A percentile compares a stretch with the other conserved stretches of the same genome.
phyloP scores from a whole-genome alignment of 2,888 invertebrate species.

The Xestoiulus laeticollis region DNA sequence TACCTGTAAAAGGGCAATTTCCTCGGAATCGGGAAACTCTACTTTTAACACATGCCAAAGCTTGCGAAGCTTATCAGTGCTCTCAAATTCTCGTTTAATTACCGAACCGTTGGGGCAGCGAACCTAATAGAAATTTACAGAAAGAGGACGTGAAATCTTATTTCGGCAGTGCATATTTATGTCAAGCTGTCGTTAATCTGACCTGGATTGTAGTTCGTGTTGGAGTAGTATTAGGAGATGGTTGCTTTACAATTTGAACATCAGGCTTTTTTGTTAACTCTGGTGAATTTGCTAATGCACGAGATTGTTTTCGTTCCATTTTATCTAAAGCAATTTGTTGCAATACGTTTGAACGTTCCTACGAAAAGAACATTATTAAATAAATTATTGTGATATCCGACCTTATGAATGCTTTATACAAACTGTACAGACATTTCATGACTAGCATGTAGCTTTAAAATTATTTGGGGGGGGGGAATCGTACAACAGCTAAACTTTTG shows the following conservation, averaged over 20 bases:
- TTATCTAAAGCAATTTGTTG: conserved; percentile 42
- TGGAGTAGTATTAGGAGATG: background rate
- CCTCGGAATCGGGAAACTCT: background rate
- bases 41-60: background rate
- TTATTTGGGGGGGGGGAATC: no score
- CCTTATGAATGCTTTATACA: background rate
- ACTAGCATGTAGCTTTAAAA: no score
- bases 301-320: background rate
- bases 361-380: background rate
- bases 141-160: background rate
- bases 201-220: conserved; percentile 8
- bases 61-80: background rate
- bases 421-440: background rate
- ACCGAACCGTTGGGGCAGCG: background rate
- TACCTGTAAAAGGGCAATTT: conserved; percentile 38
- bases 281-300: background rate
- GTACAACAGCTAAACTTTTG: no score
- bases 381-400: background rate
- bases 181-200: background rate
- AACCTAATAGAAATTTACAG: background rate
- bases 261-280: background rate
- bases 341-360: conserved; percentile 15
- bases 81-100: background rate
- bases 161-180: background rate
- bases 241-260: background rate